Evolutionary conservation across 2,113 vertebrate genomes (phyloP), one percentile per base, ranked within the genome.

Genomic region (Oenanthe oenanthe): DNA sequence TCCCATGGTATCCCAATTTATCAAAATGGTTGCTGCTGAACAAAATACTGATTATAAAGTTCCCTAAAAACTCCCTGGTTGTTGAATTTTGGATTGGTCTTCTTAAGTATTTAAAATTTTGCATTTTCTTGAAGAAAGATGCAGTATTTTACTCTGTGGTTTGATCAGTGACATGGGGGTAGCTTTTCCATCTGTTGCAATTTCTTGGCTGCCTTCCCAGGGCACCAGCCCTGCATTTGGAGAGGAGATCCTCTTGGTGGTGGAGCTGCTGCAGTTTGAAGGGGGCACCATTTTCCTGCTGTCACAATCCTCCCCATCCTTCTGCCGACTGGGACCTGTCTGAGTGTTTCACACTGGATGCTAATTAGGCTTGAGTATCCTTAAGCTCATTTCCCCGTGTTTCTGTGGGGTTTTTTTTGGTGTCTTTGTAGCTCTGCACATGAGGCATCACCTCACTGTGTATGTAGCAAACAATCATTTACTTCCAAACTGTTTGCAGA

Each of bases 361-460:
- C 28, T 77, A 65, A 25, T 68, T 47, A 38, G 17, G 14, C 12
- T 56, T 79, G 17, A 29, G 42, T 73, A 10, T 17, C 12, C 13
- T 47, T 20, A 36, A 53, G 17, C 54, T 76, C 0, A 20, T 71
- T 43, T 85, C 2, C 11, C 3, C 73, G 80, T 62, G 1, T 31
- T 66, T 43, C 14, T 76, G 25, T 68, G 28, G 2, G 1, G 6
- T 4, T 47, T 82, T 57, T 75, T n/a, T 25, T 45, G 43, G 10
- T 50, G 28, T 17, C 18, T 79, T 76, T 85, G 12, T 79, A 57
- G 4, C 8, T 73, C 43, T 86, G 17, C 28, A 5, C 28, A 4
- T 4, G 32, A 79, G 29, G 12, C 8, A 47, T 7, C 2, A 17
- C 6, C 17, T 68, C 28, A n/a, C 5, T 0, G 0, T 11, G 2